phyloP scores from a whole-genome alignment of 2,888 invertebrate species.

The Netelia virgata region DNA sequence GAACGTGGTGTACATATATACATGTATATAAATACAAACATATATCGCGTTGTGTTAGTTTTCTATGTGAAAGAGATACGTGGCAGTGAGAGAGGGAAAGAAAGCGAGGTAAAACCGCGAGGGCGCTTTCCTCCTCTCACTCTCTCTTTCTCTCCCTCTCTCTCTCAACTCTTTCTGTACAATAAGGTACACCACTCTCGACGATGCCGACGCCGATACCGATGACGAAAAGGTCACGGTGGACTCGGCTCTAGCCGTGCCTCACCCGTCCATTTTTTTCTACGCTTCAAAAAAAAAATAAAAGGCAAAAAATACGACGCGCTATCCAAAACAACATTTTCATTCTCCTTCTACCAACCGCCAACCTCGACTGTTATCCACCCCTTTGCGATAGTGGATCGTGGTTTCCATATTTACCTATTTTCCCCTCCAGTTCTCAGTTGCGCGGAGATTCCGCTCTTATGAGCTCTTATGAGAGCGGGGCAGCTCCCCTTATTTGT shows the following conservation, averaged over 20 bases:
- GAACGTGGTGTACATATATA: conserved; percentile 21
- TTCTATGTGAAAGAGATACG: conserved; percentile 46
- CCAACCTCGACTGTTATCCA: not conserved
- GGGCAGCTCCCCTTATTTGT: conserved; percentile 41
- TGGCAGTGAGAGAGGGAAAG: conserved; percentile 5
- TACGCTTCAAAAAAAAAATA: not conserved
- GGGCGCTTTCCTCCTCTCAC: conserved; percentile 10
- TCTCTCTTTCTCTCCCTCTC: not conserved
- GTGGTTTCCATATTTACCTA: conserved; percentile 16
- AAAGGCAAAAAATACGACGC: not conserved
- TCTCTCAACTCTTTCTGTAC: not conserved
- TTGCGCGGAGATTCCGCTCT: conserved; percentile 25
- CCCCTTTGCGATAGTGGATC: not conserved
- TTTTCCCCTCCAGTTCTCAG: conserved; percentile 21
- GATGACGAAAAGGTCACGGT: conserved; percentile 3
- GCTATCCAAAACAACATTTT: conserved; percentile 2
- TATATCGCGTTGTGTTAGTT: conserved; percentile 37
- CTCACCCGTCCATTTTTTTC: conserved; percentile 1
- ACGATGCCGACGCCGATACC: not conserved
- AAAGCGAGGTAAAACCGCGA: conserved; percentile 15
- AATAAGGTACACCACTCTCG: not conserved
- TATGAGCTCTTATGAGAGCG: conserved; percentile 30
- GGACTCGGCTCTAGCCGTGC: not conserved
- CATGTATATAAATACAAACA: conserved; percentile 12
- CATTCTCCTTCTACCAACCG: not conserved